Evolutionary conservation across 2,113 vertebrate species (phyloP).

Genomic region (Dunckerocampus dactyliophorus): DNA sequence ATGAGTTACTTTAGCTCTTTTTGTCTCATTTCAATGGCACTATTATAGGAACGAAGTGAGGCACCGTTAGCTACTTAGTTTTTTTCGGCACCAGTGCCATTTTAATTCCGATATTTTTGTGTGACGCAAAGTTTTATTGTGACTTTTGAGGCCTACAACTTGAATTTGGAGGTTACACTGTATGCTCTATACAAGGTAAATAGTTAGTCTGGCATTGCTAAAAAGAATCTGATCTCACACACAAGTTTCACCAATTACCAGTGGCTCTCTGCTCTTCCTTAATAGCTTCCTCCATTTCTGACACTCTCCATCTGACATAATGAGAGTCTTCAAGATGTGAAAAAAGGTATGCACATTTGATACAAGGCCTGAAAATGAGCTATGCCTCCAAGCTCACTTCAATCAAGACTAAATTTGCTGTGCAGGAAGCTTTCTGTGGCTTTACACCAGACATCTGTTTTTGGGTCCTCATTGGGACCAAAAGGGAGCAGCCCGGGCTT

Average conservation of each 20-base stretch:
- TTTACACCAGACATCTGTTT: slow-evolving; percentile 64
- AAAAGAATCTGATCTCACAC: slow-evolving; percentile 55
- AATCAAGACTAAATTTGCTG: slow-evolving; percentile 57
- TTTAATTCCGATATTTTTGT: no score
- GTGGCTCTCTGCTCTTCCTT: slow-evolving; percentile 41
- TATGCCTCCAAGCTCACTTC: slow-evolving; percentile 54
- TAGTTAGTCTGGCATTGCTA: slow-evolving; percentile 42
- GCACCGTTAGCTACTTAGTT: no score
- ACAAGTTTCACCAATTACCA: slow-evolving; percentile 55
- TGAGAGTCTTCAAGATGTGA: slow-evolving; percentile 60
- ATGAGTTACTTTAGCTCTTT: no score
- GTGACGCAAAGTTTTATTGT: no score
- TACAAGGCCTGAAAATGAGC: slow-evolving; percentile 52
- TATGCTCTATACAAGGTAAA: slow-evolving; percentile 42
- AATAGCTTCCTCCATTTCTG: slow-evolving; percentile 61
- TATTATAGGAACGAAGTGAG: no score
- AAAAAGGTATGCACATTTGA: slow-evolving; percentile 63
- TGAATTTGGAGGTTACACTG: no score
- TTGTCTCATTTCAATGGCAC: no score
- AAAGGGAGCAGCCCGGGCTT: slow-evolving; percentile 34
- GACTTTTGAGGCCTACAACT: no score
- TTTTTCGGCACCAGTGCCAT: no score
- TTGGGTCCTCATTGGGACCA: slow-evolving; percentile 33
- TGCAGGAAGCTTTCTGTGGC: slow-evolving; percentile 40
- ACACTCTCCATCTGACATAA: slow-evolving; percentile 64